Conservation (phyloP, 1,140 invertebrate species). For the Pachypeltis micranthus region DNA sequence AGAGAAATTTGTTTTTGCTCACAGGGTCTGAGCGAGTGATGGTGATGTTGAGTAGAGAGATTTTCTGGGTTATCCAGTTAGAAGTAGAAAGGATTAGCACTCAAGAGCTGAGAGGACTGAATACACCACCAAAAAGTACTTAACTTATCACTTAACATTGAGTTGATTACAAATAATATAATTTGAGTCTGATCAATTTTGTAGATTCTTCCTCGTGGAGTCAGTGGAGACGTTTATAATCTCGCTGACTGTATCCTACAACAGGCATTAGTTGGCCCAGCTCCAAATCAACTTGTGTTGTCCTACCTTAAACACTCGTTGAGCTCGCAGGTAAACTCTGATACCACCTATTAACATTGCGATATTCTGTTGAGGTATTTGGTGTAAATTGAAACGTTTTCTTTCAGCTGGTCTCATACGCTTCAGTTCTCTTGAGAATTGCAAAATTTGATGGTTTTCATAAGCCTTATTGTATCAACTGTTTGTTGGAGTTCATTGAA, state of each 20-base stretch:
- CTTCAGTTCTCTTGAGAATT: slow-evolving; percentile 74
- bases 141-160: too few species aligned
- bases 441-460: slow-evolving; percentile 79
- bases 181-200: too few species aligned
- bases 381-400: neutral
- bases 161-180: too few species aligned
- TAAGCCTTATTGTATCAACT: slow-evolving; percentile 77
- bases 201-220: slow-evolving; percentile 63
- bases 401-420: slow-evolving; percentile 68
- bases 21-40: too few species aligned
- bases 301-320: slow-evolving; percentile 86
- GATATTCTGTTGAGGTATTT: neutral
- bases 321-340: slow-evolving; percentile 52
- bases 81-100: too few species aligned
- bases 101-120: too few species aligned
- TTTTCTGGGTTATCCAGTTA: too few species aligned
- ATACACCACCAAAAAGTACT: too few species aligned
- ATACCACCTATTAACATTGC: slow-evolving; percentile 14
- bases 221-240: slow-evolving; percentile 83
- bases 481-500: slow-evolving; percentile 74
- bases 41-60: too few species aligned
- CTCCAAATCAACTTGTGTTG: slow-evolving; percentile 78
- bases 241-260: slow-evolving; percentile 84
- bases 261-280: slow-evolving; percentile 81
- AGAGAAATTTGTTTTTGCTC: too few species aligned